phyloP scores from a whole-genome alignment of 1,140 invertebrate genomes.

The Psix sp. region DNA sequence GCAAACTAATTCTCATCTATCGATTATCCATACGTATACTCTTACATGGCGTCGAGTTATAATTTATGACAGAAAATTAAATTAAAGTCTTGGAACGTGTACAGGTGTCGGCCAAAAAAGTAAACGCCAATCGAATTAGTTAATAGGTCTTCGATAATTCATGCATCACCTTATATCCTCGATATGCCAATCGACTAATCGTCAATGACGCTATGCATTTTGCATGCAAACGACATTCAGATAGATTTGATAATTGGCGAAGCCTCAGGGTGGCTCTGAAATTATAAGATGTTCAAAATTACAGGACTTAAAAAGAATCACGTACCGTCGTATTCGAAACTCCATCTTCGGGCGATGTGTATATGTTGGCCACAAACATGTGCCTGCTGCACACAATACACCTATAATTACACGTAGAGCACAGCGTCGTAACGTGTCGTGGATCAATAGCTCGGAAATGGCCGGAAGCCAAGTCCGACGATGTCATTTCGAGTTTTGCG shows the following conservation, averaged over 20 bases:
- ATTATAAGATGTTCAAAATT: too few species aligned
- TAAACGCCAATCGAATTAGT: too few species aligned
- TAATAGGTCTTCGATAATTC: not conserved
- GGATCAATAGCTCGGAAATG: conserved; percentile 76
- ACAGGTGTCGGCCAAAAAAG: too few species aligned
- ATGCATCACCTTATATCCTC: not conserved
- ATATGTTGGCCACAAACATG: conserved; percentile 28
- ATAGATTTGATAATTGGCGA: not conserved
- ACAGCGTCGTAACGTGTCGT: conserved; percentile 73
- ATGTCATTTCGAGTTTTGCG: conserved; percentile 76
- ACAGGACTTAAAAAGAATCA: conserved; percentile 18
- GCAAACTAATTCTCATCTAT: conserved; percentile 68
- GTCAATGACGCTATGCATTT: conserved; percentile 11
- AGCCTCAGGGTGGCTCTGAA: too few species aligned
- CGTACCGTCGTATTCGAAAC: conserved; percentile 44
- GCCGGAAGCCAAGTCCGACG: conserved; percentile 76
- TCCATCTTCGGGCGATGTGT: conserved; percentile 7
- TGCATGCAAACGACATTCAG: not conserved
- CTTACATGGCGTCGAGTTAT: conserved; percentile 1
- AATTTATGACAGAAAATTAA: conserved; percentile 7
- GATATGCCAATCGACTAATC: not conserved
- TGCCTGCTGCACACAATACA: conserved; percentile 65
- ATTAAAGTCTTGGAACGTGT: not conserved
- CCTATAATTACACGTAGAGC: conserved; percentile 73
- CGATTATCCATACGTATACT: conserved; percentile 55